phyloP scores from a whole-genome alignment of 2,113 vertebrate species.

The Pipra filicauda region DNA sequence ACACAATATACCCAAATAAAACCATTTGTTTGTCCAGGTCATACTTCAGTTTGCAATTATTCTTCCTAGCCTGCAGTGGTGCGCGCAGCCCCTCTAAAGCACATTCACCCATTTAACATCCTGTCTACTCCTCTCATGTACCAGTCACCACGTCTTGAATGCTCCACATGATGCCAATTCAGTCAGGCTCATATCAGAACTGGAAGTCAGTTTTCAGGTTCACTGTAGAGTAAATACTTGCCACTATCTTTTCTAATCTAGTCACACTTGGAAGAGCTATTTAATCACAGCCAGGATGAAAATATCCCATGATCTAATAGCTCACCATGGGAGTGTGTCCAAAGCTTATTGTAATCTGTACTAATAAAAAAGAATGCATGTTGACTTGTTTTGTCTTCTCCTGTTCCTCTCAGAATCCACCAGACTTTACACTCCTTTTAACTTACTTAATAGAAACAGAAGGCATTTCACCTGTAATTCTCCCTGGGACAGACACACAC shows the following conservation, averaged over 20 bases:
- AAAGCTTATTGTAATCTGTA: neutral
- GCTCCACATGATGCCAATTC: neutral
- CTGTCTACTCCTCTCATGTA: neutral
- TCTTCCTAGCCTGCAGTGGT: neutral
- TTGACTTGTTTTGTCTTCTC: neutral
- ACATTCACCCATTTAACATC: neutral
- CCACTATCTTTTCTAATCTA: neutral
- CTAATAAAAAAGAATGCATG: neutral
- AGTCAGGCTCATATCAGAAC: neutral
- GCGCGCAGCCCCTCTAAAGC: neutral
- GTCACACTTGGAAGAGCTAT: neutral
- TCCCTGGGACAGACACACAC: accelerated
- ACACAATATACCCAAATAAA: neutral
- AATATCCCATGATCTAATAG: neutral
- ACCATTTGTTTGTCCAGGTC: neutral
- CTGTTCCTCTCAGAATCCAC: neutral
- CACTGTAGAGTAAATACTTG: neutral
- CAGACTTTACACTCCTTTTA: neutral
- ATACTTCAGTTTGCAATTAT: neutral
- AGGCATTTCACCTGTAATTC: neutral
- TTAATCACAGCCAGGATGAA: neutral
- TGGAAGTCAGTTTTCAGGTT: neutral
- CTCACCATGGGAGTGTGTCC: neutral
- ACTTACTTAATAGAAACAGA: neutral
- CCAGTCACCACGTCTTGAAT: accelerated